Conservation (phyloP, 2,113 vertebrate species). For the Chloroceryle aenea region DNA sequence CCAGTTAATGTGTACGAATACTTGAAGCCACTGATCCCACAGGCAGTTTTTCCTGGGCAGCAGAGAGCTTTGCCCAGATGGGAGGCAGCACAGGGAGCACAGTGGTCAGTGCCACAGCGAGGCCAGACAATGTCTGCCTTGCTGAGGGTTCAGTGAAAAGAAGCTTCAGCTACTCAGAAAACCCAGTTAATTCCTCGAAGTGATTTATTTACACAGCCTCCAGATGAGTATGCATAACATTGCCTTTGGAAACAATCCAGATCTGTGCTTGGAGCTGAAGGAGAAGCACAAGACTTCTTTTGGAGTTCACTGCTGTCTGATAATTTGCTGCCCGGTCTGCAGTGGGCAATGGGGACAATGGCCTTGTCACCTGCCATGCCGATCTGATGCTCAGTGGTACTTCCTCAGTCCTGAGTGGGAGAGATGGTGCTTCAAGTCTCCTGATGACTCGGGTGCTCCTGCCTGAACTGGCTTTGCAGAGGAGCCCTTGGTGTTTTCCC, state of each 20-base stretch:
- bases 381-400: accelerated
- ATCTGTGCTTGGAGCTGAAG: neutral
- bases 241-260: neutral
- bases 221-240: slow-evolving; percentile 5
- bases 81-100: accelerated
- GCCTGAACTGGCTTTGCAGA: accelerated
- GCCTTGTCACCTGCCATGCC: accelerated
- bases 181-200: neutral
- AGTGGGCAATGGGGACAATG: accelerated
- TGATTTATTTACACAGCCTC: slow-evolving; percentile 29
- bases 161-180: neutral
- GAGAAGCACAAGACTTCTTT: neutral
- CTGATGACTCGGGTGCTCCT: neutral
- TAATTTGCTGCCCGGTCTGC: neutral
- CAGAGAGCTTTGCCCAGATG: neutral
- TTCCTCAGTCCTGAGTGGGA: accelerated
- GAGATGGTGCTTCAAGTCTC: accelerated
- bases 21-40: neutral
- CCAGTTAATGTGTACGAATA: accelerated
- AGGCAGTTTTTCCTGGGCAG: neutral
- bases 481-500: neutral
- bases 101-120: accelerated
- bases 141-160: neutral
- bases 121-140: neutral
- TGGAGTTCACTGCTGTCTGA: accelerated